Evolutionary conservation across 2,797 vertebrate species (phyloP).

Genomic region (Decapterus maruadsi): DNA sequence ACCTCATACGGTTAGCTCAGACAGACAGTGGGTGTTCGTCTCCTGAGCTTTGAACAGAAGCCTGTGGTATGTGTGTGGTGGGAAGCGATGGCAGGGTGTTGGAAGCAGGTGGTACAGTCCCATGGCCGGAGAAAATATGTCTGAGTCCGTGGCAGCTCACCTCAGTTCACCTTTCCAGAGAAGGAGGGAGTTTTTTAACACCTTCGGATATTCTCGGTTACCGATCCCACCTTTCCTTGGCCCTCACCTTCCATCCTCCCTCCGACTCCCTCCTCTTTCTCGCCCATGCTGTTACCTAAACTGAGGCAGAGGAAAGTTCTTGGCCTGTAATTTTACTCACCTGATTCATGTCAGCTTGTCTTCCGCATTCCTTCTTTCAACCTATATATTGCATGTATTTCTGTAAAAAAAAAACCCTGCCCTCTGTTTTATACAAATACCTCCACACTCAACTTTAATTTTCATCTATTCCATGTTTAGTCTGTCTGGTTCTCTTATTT

Average conservation of each 20-base stretch:
- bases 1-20: constrained; percentile 59
- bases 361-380: constrained; percentile 9
- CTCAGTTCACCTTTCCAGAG: constrained; percentile 33
- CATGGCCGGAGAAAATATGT: neutral
- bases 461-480: neutral
- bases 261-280: neutral
- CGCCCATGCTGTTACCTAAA: constrained; percentile 21
- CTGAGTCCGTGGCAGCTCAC: constrained; percentile 15
- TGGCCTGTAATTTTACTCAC: constrained; percentile 30
- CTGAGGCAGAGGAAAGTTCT: constrained; percentile 10
- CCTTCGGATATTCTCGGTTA: constrained; percentile 6
- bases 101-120: constrained; percentile 18
- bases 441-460: neutral
- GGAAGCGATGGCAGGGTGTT: constrained; percentile 55
- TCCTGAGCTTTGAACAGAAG: constrained; percentile 53
- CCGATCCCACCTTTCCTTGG: constrained; percentile 22
- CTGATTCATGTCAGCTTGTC: constrained; percentile 20
- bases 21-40: constrained; percentile 66
- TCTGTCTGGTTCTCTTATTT: neutral
- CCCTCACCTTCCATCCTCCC: constrained; percentile 30
- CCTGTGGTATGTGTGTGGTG: constrained; percentile 47
- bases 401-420: neutral
- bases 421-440: constrained; percentile 16
- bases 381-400: neutral
- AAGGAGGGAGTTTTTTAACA: neutral